Conservation (phyloP, 2,888 invertebrate species). For the Heliconius ismenius region DNA sequence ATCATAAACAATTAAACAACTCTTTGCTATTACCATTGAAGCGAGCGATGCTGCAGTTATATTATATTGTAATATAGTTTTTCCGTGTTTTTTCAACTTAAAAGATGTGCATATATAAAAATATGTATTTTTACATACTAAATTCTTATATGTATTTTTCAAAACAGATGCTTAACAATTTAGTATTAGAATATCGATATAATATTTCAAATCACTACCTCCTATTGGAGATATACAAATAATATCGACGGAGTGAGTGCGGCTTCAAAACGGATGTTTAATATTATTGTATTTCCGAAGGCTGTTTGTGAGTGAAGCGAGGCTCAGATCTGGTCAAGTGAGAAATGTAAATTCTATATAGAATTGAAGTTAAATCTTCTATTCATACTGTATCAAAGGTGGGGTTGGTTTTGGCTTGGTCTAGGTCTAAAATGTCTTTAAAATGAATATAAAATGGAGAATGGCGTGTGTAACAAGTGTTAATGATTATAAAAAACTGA, state of each 20-base stretch:
- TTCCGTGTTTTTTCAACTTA: too few relatives aligned
- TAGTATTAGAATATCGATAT: neutral
- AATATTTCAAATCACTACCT: slow-evolving; percentile 19
- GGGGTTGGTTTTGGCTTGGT: neutral
- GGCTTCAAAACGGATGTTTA: slow-evolving; percentile 40
- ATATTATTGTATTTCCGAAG: slow-evolving; percentile 41
- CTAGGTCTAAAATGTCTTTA: neutral
- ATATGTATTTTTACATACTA: too few relatives aligned
- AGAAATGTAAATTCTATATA: neutral
- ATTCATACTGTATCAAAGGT: neutral
- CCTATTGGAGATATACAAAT: slow-evolving; percentile 35
- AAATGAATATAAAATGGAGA: neutral
- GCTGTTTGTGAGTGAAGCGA: slow-evolving; percentile 34
- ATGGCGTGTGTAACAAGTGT: too few relatives aligned
- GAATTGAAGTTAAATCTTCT: neutral
- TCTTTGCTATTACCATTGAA: too few relatives aligned
- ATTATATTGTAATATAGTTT: too few relatives aligned
- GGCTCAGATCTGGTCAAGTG: slow-evolving; percentile 13
- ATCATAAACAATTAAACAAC: too few relatives aligned
- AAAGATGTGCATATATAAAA: too few relatives aligned
- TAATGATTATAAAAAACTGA: neutral
- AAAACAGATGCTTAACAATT: too few relatives aligned
- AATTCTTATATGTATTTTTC: too few relatives aligned
- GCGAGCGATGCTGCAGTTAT: too few relatives aligned
- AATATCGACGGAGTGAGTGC: slow-evolving; percentile 38